Evolutionary conservation across 2,797 vertebrate genomes (phyloP), one percentile per base, ranked within the genome.

Genomic region (Hydrolagus colliei): DNA sequence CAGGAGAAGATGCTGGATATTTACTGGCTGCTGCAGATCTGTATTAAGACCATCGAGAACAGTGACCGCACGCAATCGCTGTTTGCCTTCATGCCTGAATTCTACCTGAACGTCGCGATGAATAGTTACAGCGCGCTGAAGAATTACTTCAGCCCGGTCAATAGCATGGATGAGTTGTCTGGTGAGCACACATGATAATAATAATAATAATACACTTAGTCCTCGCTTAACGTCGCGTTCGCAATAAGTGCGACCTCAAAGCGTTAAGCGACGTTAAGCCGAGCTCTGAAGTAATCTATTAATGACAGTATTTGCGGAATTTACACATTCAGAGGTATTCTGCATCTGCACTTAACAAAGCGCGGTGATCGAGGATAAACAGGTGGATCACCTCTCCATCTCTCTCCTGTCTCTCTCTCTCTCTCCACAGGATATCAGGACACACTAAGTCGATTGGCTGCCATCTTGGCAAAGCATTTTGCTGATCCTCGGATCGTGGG

Each of bases 1-100:
- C 89, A 99, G 98, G 98, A 99, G 91, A 99, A 99, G 91, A 99
- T 99, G 98, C 90, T 96, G 90, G 98, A 98, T 13, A 92, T 98
- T 63, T 99, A 98, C 88, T 99, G 98, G 98, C 93, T 99, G 88
- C 92, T 99, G 86, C 94, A 94, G 0, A 96, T 98, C 20, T 98
- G 97, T 86, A 95, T 98, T 76, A 93, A 94, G 74, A 98, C 96
- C 88, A 96, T 98, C 0, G 96, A 98, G 89, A 97, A 97, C 0
- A 92, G 96, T 0, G 97, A 99, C 90, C 93, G 91, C 90, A 98
- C 96, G 0, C 95, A 95, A 16, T 94, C 96, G 0, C 90, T 99
- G 86, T 98, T 98, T 0, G 96, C 97, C 89, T 99, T 99, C 88
- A 92, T 95, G 89, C 97, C 98, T 0, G 98, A 99, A 92, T 99